Evolutionary conservation across 1,140 invertebrate species (phyloP), one percentile per base, ranked within the genome.

Genomic region (Cherax quadricarinatus): DNA sequence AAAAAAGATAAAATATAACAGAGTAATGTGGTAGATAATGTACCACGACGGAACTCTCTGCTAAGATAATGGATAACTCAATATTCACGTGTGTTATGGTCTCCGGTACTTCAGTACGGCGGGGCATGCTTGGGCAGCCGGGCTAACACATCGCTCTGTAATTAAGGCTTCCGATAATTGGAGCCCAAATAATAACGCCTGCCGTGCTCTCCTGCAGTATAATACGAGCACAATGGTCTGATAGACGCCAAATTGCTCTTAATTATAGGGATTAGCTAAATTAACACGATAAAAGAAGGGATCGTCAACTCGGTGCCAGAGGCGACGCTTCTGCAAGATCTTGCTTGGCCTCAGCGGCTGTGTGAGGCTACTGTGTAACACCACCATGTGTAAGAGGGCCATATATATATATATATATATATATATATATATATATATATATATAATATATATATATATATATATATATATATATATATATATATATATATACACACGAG

Each of bases 221-320:
- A 88, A 88, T 81, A 48, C 75, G 75, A n/a, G 53, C 49, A 62
- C 78, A 88, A 80, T 81, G 41, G 49, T 66, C 73, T 88, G 86
- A 88, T 79, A 60, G 86, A 88, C 86, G 86, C 53, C 16, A 80
- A 88, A 88, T 80, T 88, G 78, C 78, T 81, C 86, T 80, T 88
- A 81, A 80, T 88, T 81, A 88, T 81, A 80, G 73, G 24, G 51
- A 88, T 41, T 48, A n/a, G 75, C n/a, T 75, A 88, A 66, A 88
- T 81, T 81, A 88, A 57, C 86, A 10, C 7, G 49, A 49, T 16
- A n/a, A 87, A 66, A 75, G 85, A 87, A 70, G 73, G 70, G 70
- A 87, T 49, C 62, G 73, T 86, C 62, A 86, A 51, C 30, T 48
- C n/a, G 16, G 62, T 14, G 60, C 57, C 84, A 51, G 5, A 21